Percentiles rank a stretch among this genome's conserved stretches.
Conservation (phyloP, 2,888 invertebrate species). For the Busseola fusca region DNA sequence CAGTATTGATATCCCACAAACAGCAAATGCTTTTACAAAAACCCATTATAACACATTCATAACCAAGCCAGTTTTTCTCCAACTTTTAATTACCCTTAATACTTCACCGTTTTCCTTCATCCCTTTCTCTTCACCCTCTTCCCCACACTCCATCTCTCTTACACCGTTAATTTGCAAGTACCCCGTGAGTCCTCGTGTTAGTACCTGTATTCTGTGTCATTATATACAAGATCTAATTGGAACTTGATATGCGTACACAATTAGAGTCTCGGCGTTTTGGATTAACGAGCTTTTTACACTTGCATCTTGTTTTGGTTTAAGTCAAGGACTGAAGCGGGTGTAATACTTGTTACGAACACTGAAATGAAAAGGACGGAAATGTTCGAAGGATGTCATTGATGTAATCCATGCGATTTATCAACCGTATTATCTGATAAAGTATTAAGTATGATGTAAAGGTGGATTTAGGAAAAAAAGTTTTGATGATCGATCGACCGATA, state of each 20-base stretch:
- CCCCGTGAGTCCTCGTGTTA: conserved; percentile 38
- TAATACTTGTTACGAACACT: background rate
- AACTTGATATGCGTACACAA: conserved; percentile 86
- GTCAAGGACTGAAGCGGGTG: conserved; percentile 55
- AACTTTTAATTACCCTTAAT: conserved; percentile 31
- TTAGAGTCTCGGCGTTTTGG: conserved; percentile 79
- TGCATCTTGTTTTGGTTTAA: conserved; percentile 40
- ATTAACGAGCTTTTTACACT: conserved; percentile 84
- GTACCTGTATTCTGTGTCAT: conserved; percentile 75
- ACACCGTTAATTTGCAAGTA: conserved; percentile 59
- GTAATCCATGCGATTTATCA: conserved; percentile 29
- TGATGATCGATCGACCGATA: conserved; percentile 38
- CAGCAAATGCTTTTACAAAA: conserved; percentile 9
- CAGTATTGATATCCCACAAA: background rate
- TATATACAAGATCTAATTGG: conserved; percentile 83
- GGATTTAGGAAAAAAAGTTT: conserved; percentile 27
- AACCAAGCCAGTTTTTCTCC: conserved; percentile 36
- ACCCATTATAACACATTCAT: conserved; percentile 9
- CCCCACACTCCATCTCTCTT: conserved; percentile 35
- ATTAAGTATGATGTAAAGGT: conserved; percentile 34
- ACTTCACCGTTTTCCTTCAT: conserved; percentile 25
- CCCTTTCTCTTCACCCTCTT: conserved; percentile 27
- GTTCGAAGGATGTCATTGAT: conserved; percentile 17
- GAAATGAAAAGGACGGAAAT: background rate
- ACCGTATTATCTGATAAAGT: conserved; percentile 37